A percentile compares a stretch with the other conserved stretches of the same genome.
These are phyloP conservation scores for Podarcis cretensis DNA, from an alignment of 2,113 vertebrate species.

Conservation along the genomic window DNA sequence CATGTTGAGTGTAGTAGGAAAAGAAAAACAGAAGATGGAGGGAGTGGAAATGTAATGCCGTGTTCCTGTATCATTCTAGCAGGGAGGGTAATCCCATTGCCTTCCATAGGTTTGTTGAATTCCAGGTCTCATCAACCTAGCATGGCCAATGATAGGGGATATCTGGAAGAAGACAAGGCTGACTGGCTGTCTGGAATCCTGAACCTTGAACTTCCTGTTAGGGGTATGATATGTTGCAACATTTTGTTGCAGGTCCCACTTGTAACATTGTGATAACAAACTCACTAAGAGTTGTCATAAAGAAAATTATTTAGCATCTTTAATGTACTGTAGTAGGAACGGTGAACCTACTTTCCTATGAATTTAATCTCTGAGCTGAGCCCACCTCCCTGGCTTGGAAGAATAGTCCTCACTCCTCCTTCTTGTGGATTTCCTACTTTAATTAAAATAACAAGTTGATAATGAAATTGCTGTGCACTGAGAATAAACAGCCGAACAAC, in stretches of 20 bases:
- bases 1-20: not conserved
- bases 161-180: not conserved
- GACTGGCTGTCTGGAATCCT: not conserved
- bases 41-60: not conserved
- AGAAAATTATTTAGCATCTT: not conserved
- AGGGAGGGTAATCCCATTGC: too few relatives aligned
- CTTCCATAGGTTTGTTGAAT: too few relatives aligned
- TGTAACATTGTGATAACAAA: not conserved
- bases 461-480: conserved; percentile 53
- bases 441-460: conserved; percentile 66
- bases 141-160: too few relatives aligned
- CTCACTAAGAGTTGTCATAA: not conserved
- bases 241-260: not conserved
- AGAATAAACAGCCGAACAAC: conserved; percentile 64
- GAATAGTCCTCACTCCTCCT: not conserved
- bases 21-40: not conserved
- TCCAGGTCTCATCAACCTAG: too few relatives aligned
- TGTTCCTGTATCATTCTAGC: not conserved
- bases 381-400: not conserved
- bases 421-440: conserved; percentile 39
- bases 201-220: not conserved
- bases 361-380: not conserved
- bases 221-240: not conserved
- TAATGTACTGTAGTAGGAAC: not conserved
- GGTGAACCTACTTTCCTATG: not conserved